Conservation (phyloP, 2,888 invertebrate species). For the Doris montereyensis region DNA sequence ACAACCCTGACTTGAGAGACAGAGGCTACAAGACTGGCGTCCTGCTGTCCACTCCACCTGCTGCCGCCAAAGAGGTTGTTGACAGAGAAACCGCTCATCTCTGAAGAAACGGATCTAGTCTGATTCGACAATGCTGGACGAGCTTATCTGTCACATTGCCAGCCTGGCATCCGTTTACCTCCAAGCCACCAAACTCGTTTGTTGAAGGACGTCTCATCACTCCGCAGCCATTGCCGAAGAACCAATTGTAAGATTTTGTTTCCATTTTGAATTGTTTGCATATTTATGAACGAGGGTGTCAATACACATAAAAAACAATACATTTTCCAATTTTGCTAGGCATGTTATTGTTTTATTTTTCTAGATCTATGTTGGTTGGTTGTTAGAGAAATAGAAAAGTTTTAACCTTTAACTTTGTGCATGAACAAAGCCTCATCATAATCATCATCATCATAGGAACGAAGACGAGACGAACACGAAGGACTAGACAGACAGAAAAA, state of each 20-base stretch:
- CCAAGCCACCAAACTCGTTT: conserved; percentile 98
- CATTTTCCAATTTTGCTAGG: no score
- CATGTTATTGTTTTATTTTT: no score
- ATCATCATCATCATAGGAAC: no score
- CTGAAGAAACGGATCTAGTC: conserved; percentile 97
- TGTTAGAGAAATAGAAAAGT: no score
- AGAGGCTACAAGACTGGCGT: conserved; percentile 99
- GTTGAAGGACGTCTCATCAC: conserved; percentile 81
- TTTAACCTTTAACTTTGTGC: no score
- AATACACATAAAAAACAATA: no score
- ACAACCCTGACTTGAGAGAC: conserved; percentile 98
- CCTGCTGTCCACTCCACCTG: conserved; percentile 97
- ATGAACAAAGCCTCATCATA: no score
- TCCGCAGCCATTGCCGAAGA: conserved; percentile 62
- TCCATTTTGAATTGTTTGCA: no score
- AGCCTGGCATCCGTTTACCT: conserved; percentile 98
- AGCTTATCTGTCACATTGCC: conserved; percentile 98
- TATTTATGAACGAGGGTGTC: no score
- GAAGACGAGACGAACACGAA: no score
- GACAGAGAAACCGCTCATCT: conserved; percentile 98
- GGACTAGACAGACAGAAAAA: no score
- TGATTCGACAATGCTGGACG: conserved; percentile 98
- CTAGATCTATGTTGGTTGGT: no score
- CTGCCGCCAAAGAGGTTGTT: conserved; percentile 99
- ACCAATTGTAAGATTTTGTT: conserved; percentile 66